Percentiles rank a stretch among this genome's conserved stretches.
Evolutionary conservation across 1,140 invertebrate genomes (phyloP).

Genomic region (Bombus breviceps): DNA sequence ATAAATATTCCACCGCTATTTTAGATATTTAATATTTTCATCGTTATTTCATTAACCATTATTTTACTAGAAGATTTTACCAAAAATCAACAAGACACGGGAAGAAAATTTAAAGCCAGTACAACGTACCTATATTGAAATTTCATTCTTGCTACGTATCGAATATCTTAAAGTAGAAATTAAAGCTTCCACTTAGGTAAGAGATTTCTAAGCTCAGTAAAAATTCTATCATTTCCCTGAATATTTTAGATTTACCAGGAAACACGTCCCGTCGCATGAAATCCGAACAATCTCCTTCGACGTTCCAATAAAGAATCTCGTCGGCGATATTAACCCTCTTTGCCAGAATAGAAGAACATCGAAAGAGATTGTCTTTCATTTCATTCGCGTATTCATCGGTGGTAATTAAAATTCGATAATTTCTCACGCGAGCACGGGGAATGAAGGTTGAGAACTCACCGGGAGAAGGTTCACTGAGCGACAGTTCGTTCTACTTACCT

Average conservation of each 20-base stretch:
- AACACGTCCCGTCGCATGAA: background rate
- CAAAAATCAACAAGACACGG: too few relatives aligned
- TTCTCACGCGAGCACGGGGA: background rate
- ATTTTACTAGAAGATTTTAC: too few relatives aligned
- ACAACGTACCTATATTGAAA: background rate
- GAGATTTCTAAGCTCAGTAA: background rate
- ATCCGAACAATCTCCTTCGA: background rate
- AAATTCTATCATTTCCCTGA: slow-evolving; percentile 22
- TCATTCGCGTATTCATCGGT: background rate
- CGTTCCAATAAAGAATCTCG: slow-evolving; percentile 18
- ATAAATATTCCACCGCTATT: too few relatives aligned
- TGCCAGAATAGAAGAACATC: background rate
- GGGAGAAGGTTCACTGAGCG: background rate
- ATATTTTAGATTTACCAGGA: background rate
- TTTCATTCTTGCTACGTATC: background rate
- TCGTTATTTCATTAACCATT: too few relatives aligned
- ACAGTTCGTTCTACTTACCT: slow-evolving; percentile 41
- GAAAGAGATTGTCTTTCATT: background rate
- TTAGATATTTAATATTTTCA: too few relatives aligned
- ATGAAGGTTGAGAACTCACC: background rate
- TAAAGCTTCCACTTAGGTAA: background rate
- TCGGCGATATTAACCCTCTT: slow-evolving; percentile 1
- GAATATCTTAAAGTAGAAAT: background rate
- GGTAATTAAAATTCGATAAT: slow-evolving; percentile 36
- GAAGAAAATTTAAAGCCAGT: background rate